These are phyloP conservation scores for Ctenodactylus gundi DNA, from an alignment of 2,113 vertebrate genomes.

Conservation along the genomic window DNA sequence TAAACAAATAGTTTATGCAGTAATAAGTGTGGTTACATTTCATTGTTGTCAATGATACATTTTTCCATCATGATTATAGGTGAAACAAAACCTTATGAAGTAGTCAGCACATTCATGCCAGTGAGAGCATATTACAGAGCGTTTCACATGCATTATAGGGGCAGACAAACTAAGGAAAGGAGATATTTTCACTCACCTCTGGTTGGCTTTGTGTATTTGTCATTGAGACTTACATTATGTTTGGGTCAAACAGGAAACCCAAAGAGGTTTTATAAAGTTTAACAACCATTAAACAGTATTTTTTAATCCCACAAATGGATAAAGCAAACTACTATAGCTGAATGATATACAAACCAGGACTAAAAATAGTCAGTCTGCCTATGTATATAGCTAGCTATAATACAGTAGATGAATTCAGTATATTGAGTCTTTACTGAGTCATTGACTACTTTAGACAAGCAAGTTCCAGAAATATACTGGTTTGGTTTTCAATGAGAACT, in stretches of 20 bases:
- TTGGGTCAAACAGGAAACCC: conserved; percentile 91
- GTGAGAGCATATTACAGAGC: conserved; percentile 70
- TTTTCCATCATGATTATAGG: conserved; percentile 63
- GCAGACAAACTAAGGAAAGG: conserved; percentile 70
- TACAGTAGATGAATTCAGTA: conserved; percentile 66
- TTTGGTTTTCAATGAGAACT: conserved; percentile 66
- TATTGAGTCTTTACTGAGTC: conserved; percentile 74
- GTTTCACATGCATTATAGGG: conserved; percentile 67
- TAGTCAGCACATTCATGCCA: conserved; percentile 68
- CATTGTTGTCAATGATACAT: conserved; percentile 64
- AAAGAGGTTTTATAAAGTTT: conserved; percentile 88
- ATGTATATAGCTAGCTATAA: conserved; percentile 72
- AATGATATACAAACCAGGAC: conserved; percentile 78
- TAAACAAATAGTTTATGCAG: conserved; percentile 76
- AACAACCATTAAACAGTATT: conserved; percentile 86
- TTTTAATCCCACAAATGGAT: conserved; percentile 84
- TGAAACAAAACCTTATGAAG: conserved; percentile 66
- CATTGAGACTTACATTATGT: conserved; percentile 92
- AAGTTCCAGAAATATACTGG: conserved; percentile 70
- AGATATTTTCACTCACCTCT: conserved; percentile 78
- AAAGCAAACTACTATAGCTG: conserved; percentile 83
- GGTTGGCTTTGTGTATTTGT: conserved; percentile 80
- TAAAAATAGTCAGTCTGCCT: conserved; percentile 79
- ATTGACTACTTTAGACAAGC: conserved; percentile 70
- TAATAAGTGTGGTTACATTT: conserved; percentile 66